These are phyloP conservation scores for Plagodis dolabraria DNA, from an alignment of 2,888 invertebrate genomes.

Conservation along the genomic window DNA sequence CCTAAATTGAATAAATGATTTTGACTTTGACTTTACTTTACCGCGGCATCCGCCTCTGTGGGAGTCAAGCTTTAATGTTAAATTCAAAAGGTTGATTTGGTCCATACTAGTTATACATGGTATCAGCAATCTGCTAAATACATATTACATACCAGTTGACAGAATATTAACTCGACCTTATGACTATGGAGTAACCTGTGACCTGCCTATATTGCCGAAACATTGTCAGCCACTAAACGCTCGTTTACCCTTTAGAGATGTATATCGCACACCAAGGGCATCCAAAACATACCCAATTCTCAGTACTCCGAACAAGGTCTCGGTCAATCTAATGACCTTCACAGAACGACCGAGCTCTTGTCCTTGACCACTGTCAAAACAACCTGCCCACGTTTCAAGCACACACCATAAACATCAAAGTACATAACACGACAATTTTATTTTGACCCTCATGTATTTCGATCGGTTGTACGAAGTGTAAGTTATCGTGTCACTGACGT, in stretches of 20 bases:
- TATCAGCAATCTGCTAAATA: too few relatives aligned
- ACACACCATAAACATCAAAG: slow-evolving; percentile 41
- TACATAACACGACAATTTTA: slow-evolving; percentile 3
- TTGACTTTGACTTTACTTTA: too few relatives aligned
- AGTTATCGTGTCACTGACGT: not conserved
- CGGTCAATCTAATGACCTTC: slow-evolving; percentile 43
- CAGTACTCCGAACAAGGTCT: slow-evolving; percentile 28
- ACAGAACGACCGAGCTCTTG: slow-evolving; percentile 40
- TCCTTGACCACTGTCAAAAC: slow-evolving; percentile 54
- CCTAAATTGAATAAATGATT: too few relatives aligned
- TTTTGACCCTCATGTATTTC: not conserved
- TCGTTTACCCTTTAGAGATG: slow-evolving; percentile 1
- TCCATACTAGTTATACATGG: too few relatives aligned
- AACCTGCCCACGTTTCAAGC: slow-evolving; percentile 51
- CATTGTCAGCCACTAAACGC: not conserved
- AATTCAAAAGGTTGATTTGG: too few relatives aligned
- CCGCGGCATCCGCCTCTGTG: too few relatives aligned
- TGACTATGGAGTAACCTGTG: too few relatives aligned
- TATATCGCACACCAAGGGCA: slow-evolving; percentile 6
- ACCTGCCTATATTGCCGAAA: too few relatives aligned
- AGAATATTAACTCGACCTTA: too few relatives aligned
- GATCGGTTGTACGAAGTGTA: not conserved
- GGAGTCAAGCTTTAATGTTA: too few relatives aligned
- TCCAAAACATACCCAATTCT: slow-evolving; percentile 27
- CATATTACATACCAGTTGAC: too few relatives aligned